These are phyloP conservation scores for Holothuria scabra DNA, from an alignment of 53 echinoderm and acorn worm genomes.

Conservation along the genomic window DNA sequence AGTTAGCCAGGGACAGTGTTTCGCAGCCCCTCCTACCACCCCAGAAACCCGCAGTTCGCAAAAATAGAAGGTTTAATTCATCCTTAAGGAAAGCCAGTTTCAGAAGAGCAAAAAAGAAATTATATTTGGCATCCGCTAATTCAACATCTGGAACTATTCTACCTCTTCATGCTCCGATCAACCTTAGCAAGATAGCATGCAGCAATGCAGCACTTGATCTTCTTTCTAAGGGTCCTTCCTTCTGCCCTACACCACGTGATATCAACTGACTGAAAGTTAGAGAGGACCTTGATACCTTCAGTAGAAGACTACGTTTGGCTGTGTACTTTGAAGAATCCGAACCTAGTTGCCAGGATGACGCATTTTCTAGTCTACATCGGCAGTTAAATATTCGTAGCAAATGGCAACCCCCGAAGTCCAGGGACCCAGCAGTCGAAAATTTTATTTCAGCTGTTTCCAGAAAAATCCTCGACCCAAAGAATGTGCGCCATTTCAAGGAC, in stretches of 20 bases:
- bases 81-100: neutral
- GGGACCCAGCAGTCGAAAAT: no score
- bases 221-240: neutral
- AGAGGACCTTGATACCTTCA: neutral
- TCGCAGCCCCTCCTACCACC: no score
- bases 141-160: no score
- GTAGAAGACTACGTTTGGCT: neutral
- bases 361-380: neutral
- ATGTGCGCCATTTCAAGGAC: no score
- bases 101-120: neutral
- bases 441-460: neutral
- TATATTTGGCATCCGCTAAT: neutral
- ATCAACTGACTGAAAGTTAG: conserved; percentile 6
- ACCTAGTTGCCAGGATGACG: neutral
- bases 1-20: no score
- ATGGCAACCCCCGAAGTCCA: conserved; percentile 1
- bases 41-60: no score
- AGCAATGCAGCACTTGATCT: no score
- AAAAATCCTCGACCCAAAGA: no score
- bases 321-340: neutral
- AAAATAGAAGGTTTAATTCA: no score
- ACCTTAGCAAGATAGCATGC: no score
- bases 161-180: no score
- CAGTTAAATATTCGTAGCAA: neutral
- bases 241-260: neutral